phyloP scores from a whole-genome alignment of 2,888 invertebrate genomes.

The Orthonychiurus folsomi region DNA sequence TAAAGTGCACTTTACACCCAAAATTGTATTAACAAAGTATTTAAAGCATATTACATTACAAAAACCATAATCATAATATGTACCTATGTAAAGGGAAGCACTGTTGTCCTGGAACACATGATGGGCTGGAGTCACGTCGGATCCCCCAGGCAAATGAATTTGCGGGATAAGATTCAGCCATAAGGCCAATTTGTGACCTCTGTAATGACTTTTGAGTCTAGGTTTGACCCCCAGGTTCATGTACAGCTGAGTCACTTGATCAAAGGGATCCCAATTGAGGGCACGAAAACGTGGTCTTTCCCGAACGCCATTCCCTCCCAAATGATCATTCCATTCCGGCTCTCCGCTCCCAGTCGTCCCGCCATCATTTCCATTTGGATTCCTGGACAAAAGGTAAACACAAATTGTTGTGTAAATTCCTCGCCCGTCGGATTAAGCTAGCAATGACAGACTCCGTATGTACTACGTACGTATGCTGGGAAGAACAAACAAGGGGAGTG shows the following conservation, averaged over 20 bases:
- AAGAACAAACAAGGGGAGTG: too few relatives aligned
- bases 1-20: too few relatives aligned
- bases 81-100: conserved; percentile 67
- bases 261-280: conserved; percentile 38
- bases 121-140: conserved; percentile 70
- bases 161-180: conserved; percentile 84
- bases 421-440: too few relatives aligned
- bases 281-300: conserved; percentile 34
- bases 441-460: too few relatives aligned
- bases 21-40: too few relatives aligned
- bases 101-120: conserved; percentile 73
- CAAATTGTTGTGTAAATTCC: too few relatives aligned
- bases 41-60: too few relatives aligned
- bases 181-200: conserved; percentile 80
- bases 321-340: conserved; percentile 22
- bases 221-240: conserved; percentile 37
- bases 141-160: conserved; percentile 68
- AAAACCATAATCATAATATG: too few relatives aligned
- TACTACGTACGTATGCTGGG: too few relatives aligned
- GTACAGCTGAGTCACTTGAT: conserved; percentile 31
- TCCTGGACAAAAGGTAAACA: too few relatives aligned
- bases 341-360: conserved; percentile 24
- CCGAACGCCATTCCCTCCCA: conserved; percentile 18
- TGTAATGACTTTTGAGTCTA: conserved; percentile 67
- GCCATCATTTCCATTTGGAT: background rate